phyloP scores from a whole-genome alignment of 2,113 vertebrate genomes.

The Alouatta palliata region DNA sequence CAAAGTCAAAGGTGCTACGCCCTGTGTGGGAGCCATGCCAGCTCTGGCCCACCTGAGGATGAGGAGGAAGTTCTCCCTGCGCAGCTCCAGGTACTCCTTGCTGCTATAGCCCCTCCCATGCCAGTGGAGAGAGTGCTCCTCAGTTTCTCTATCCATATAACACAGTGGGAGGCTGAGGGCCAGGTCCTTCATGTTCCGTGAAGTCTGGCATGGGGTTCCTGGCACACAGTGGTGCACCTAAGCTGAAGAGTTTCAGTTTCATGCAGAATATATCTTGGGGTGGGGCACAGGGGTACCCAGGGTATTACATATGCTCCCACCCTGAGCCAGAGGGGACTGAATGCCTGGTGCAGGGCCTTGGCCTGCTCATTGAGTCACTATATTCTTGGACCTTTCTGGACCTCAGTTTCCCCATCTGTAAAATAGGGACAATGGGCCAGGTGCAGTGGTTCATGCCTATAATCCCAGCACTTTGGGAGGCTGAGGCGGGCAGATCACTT shows the following conservation, averaged over 20 bases:
- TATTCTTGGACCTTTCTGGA: not conserved
- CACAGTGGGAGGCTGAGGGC: slow-evolving; percentile 79
- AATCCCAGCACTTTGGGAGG: too few species aligned
- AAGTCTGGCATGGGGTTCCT: slow-evolving; percentile 90
- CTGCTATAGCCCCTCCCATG: slow-evolving; percentile 80
- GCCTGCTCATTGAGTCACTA: not conserved
- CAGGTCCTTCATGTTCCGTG: slow-evolving; percentile 82
- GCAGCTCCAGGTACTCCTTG: slow-evolving; percentile 83
- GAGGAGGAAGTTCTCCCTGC: slow-evolving; percentile 76
- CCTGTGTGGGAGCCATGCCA: not conserved
- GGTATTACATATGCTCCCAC: slow-evolving; percentile 59
- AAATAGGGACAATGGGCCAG: not conserved
- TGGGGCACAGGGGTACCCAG: accelerated
- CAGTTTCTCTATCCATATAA: too few species aligned
- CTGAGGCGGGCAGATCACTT: too few species aligned
- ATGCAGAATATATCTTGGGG: slow-evolving; percentile 82
- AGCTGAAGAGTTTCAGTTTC: slow-evolving; percentile 81
- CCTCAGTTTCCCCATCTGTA: not conserved
- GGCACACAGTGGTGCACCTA: slow-evolving; percentile 85
- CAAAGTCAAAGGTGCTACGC: not conserved
- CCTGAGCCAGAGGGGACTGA: not conserved
- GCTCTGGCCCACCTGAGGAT: slow-evolving; percentile 84
- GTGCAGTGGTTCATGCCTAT: too few species aligned
- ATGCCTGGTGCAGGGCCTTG: not conserved
- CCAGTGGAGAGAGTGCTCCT: slow-evolving; percentile 81